Base-by-base conservation (phyloP, 2,797 vertebrate species). In the Fratercula arctica region DNA sequence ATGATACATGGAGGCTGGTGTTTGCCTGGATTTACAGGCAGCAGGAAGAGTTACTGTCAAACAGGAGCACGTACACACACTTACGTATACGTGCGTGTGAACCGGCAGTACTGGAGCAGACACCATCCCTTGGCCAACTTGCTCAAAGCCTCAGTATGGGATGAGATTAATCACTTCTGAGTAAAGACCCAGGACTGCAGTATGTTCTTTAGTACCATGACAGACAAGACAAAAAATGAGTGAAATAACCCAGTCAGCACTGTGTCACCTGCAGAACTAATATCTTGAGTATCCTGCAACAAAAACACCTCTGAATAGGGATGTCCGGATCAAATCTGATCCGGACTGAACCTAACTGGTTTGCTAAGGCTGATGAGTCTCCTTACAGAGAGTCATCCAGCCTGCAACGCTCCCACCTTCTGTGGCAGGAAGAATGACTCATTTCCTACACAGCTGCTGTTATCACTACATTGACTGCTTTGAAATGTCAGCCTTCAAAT, bases 401-500 rank as follows among this genome's bases (percentile, higher is more conserved):
- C 79, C 59, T 13, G 23, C 46, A 69, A 17, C 0, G 67, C 83
- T 96, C 90, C 90, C 95, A 95, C 85, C 83, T 94, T 85, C 90
- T 80, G 95, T 1, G 10, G 72, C 69, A 93, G 96, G 92, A 92
- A 96, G 85, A 88, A 74, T 95, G 92, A 95, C 80, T 96, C 89
- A 94, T 54, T 96, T 97, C 92, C 90, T 70, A 89, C 87, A 93
- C 92, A 95, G 89, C 85, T 92, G 94, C 92, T 94, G 80, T 92
- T 94, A 86, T 85, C 89, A 79, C 84, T 77, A 85, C 86, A 79
- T 28, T 51, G 76, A 76, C 82, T 93, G 91, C 90, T 96, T 77
- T 60, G 77, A 93, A 96, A 96, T 88, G 94, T 94, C 91, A 96
- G 64, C 73, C 67, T 95, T 87, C 82, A 86, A 77, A 80, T 46